Conservation (phyloP, 2,797 vertebrate species). For the Cossypha polioptera region DNA sequence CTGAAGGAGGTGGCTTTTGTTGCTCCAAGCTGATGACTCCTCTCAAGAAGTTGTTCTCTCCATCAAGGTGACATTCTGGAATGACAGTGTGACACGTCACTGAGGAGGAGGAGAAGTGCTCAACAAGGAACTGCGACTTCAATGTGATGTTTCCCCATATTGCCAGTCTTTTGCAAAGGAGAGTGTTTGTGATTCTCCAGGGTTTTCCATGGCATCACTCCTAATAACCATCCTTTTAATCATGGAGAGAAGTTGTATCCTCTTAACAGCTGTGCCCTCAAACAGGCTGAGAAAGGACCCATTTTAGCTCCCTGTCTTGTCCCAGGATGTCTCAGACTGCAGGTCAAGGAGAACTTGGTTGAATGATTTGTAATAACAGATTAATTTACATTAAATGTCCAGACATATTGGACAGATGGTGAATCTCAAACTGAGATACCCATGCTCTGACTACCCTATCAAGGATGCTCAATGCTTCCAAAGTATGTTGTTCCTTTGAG, state of each 20-base stretch:
- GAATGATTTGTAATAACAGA: not conserved
- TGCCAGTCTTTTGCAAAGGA: not conserved
- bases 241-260: not conserved
- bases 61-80: conserved; percentile 22
- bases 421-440: not conserved
- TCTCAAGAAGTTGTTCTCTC: not conserved
- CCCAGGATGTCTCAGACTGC: not conserved
- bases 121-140: not conserved
- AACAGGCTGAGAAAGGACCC: not conserved
- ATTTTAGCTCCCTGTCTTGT: not conserved
- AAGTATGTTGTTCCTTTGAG: not conserved
- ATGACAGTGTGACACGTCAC: not conserved
- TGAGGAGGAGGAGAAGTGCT: not conserved
- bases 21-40: not conserved
- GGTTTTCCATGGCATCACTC: not conserved
- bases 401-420: not conserved
- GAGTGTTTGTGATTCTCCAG: not conserved
- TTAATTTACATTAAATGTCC: not conserved
- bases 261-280: not conserved
- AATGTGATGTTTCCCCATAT: not conserved
- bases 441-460: not conserved
- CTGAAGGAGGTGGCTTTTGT: conserved; percentile 41
- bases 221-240: not conserved
- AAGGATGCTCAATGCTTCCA: not conserved
- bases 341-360: not conserved